phyloP scores from a whole-genome alignment of 1,140 invertebrate genomes.

The Maniola jurtina region DNA sequence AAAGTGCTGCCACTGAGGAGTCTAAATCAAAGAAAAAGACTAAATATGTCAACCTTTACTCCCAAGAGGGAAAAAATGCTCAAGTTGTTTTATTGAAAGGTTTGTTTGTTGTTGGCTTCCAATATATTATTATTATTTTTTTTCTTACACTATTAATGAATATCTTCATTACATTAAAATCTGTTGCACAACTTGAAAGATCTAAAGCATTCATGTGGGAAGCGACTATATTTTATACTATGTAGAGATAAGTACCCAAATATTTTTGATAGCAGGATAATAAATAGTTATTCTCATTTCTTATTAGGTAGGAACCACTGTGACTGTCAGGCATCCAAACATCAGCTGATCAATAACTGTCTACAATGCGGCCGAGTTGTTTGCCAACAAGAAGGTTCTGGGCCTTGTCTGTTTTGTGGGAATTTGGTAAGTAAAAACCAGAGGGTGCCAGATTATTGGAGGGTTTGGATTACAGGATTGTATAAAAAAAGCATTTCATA shows the following conservation, averaged over 20 bases:
- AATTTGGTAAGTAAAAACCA: slow-evolving; percentile 83
- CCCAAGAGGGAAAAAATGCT: slow-evolving; percentile 84
- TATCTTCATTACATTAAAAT: not conserved
- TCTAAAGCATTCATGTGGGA: too few species aligned
- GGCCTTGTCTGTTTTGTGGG: slow-evolving; percentile 96
- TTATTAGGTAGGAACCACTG: slow-evolving; percentile 88
- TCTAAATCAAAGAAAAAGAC: slow-evolving; percentile 83
- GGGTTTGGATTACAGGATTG: too few species aligned
- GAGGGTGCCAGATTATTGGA: too few species aligned
- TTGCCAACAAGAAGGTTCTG: slow-evolving; percentile 97
- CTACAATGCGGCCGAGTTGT: slow-evolving; percentile 95
- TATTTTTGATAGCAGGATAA: not conserved
- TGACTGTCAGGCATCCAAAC: slow-evolving; percentile 95
- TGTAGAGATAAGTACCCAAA: too few species aligned
- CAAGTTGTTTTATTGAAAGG: slow-evolving; percentile 84
- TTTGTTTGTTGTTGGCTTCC: slow-evolving; percentile 39
- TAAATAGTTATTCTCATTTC: not conserved
- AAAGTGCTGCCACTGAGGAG: slow-evolving; percentile 41
- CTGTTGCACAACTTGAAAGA: not conserved
- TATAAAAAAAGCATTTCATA: too few species aligned
- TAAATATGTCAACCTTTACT: slow-evolving; percentile 88
- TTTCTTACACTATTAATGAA: too few species aligned
- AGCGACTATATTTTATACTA: too few species aligned
- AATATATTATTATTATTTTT: not conserved
- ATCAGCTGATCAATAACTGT: slow-evolving; percentile 96